Base-by-base conservation (phyloP, 2,113 vertebrate species). In the Erinaceus europaeus region DNA sequence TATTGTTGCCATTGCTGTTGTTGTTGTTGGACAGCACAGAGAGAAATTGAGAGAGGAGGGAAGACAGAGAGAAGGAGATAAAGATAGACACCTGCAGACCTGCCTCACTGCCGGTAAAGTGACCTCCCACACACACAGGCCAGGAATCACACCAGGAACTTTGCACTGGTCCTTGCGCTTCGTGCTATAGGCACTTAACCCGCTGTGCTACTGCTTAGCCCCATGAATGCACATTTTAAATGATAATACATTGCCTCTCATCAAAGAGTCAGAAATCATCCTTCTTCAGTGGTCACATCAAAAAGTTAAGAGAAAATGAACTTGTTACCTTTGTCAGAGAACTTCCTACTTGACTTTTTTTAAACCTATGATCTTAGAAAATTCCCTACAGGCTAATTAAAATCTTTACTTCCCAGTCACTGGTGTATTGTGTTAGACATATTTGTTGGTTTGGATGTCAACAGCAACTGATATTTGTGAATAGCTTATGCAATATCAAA, bases 311-410 rank as follows among this genome's bases (percentile, higher is more conserved):
- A 94, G 69, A 80, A 93, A 90, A 69, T 46, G 53, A 6, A 53
- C 9, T 2, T 65, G 74, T 55, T 69, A 81, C 85, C 44, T 90
- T 78, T 52, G 29, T 73, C 90, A 84, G 46, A 61, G 77, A 86
- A 88, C 89, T 75, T 53, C 76, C 38, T 75, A 89, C 64, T 15
- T 80, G 87, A n/a, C 74, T 64, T 50, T 94, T 88, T 91, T 93
- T 85, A 59, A n/a, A 91, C 46, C 27, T 38, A 64, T 91, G 87
- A 95, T 94, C 85, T 94, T 91, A 95, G 94, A 85, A 94, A 95
- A 96, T 94, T 84, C 97, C 94, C 96, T 29, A 4, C 90, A 96
- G 97, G 73, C 95, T 96, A 96, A 97, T 97, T 97, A 97, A 94
- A 90, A 88, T 73, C 88, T 82, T 83, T 92, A 94, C 74, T 89